Evolutionary conservation across 2,888 invertebrate species (phyloP), one percentile per base, ranked within the genome.

Genomic region (Chloroclysta siterata): DNA sequence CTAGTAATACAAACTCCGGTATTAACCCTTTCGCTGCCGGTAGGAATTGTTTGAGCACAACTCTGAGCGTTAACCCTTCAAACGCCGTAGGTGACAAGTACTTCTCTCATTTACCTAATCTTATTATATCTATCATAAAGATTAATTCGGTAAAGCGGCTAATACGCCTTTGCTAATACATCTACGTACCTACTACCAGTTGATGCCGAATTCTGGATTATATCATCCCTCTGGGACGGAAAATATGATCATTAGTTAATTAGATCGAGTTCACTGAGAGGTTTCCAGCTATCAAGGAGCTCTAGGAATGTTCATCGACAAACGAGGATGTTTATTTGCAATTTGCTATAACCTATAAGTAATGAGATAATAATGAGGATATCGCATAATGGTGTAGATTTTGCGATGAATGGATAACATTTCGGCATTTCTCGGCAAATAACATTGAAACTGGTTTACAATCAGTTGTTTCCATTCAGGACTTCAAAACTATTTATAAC

Each of bases 191-290:
- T 11, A 39, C 11, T 39, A 39, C 1, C 33, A 33, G 36, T 42
- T 42, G 22, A 11, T 44, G 15, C 7, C 8, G 7, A 15, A 15
- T 15, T 44, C 44, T 15, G 15, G 8, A 44, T 44, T 15, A 44
- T 44, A 7, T 44, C 7, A 44, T 44, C 15, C 44, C 15, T 44
- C 7, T 15, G 44, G 44, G 15, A 7, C 15, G 6, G 15, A 42
- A 44, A 44, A 44, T 15, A 44, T 44, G 4, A 15, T 44, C 44
- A 44, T 7, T 44, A 14, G 14, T 28, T 36, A 50, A 57, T 57
- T 57, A 29, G 29, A 56, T 48, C 48, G 28, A 41, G 48, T 56
- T 48, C 22, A 47, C 41, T 33, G 29, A 10, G 11, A 11, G 22
- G 33, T 36, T 8, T 36, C 33, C 4, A 36, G 15, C 15, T 36